Evolutionary conservation across 2,113 vertebrate genomes (phyloP).

Genomic region (Cynoglossus semilaevis): DNA sequence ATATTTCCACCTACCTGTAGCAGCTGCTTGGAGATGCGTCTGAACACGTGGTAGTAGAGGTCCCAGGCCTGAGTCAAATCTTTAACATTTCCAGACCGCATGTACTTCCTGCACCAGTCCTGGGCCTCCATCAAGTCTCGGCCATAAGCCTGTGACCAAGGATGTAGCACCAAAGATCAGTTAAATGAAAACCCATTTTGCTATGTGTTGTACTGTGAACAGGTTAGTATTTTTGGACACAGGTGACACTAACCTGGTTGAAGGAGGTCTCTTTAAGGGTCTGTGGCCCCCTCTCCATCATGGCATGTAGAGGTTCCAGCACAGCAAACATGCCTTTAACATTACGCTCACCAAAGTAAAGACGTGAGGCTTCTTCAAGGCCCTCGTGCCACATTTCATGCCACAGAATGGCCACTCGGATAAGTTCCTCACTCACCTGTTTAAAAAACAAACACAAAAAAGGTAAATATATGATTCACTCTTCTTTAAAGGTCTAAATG

Average conservation of each 20-base stretch:
- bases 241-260: slow-evolving; percentile 84
- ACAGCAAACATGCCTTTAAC: slow-evolving; percentile 99
- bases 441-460: neutral
- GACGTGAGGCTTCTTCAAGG: slow-evolving; percentile 92
- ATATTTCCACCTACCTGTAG: slow-evolving; percentile 82
- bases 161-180: neutral
- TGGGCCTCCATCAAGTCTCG: slow-evolving; percentile 98
- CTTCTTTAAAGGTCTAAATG: neutral
- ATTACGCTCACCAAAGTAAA: slow-evolving; percentile 97
- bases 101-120: slow-evolving; percentile 98
- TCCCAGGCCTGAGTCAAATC: slow-evolving; percentile 99
- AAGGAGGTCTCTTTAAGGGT: slow-evolving; percentile 98
- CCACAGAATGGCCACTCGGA: slow-evolving; percentile 97
- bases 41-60: slow-evolving; percentile 97
- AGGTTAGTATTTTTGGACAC: neutral
- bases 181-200: neutral
- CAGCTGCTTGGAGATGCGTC: slow-evolving; percentile 96
- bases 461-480: neutral
- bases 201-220: neutral
- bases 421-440: slow-evolving; percentile 97
- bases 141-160: slow-evolving; percentile 85
- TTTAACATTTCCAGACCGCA: slow-evolving; percentile 98
- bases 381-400: slow-evolving; percentile 99
- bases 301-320: slow-evolving; percentile 94
- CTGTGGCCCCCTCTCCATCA: slow-evolving; percentile 98